Percentiles rank a stretch among this genome's conserved stretches.
phyloP scores from a whole-genome alignment of 2,888 invertebrate species.

The Sarcophaga rosellei region DNA sequence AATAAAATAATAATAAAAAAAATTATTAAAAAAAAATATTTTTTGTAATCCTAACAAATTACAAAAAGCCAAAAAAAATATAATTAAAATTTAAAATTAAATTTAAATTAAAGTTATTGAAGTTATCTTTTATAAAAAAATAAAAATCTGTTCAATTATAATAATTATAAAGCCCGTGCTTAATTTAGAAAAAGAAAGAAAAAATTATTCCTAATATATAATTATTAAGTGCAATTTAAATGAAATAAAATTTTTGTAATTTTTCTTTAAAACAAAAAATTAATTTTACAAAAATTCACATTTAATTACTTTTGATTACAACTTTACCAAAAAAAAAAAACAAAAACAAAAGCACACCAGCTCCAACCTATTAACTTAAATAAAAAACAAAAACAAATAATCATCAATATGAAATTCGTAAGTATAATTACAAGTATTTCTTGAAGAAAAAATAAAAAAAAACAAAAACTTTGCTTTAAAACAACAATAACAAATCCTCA shows the following conservation, averaged over 20 bases:
- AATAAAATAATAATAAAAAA: slow-evolving; percentile 10
- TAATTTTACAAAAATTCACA: slow-evolving; percentile 24
- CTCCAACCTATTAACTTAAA: background rate
- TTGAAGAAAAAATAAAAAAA: background rate
- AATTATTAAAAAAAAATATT: slow-evolving; percentile 22
- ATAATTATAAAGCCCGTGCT: slow-evolving; percentile 43
- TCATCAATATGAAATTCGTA: slow-evolving; percentile 69
- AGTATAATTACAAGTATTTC: slow-evolving; percentile 48
- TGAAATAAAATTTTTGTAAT: slow-evolving; percentile 14
- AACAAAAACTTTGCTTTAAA: slow-evolving; percentile 41
- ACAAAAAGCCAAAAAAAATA: slow-evolving; percentile 21
- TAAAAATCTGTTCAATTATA: slow-evolving; percentile 18
- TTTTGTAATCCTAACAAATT: no score
- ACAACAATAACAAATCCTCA: slow-evolving; percentile 4
- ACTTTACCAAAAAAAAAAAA: slow-evolving; percentile 28
- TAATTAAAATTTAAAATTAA: slow-evolving; percentile 8
- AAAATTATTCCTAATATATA: background rate
- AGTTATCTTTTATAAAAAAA: slow-evolving; percentile 8
- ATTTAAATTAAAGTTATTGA: slow-evolving; percentile 29
- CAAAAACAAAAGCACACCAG: slow-evolving; percentile 3
- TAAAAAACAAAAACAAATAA: slow-evolving; percentile 10
- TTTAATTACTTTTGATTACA: slow-evolving; percentile 51
- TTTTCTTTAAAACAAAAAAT: slow-evolving; percentile 18
- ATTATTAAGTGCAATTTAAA: background rate
- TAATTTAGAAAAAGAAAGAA: background rate